Percentiles rank a stretch among this genome's conserved stretches.
These are phyloP conservation scores for Heliconius himera DNA, from an alignment of 1,140 invertebrate genomes.

Conservation along the genomic window DNA sequence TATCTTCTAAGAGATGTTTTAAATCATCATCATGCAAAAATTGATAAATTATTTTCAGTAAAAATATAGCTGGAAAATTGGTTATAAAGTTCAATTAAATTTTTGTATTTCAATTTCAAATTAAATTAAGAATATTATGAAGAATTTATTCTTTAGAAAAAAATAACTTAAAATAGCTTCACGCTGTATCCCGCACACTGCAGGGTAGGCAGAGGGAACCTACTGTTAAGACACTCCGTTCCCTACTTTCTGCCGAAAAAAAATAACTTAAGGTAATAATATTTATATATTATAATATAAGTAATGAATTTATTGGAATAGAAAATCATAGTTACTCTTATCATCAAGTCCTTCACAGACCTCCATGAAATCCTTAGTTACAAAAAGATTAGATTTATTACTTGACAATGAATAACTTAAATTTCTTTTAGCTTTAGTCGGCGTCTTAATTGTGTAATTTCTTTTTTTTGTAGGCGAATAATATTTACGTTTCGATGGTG, in stretches of 20 bases:
- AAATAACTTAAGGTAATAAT: no score
- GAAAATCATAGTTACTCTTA: slow-evolving; percentile 54
- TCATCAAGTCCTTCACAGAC: slow-evolving; percentile 54
- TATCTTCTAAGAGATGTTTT: slow-evolving; percentile 46
- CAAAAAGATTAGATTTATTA: slow-evolving; percentile 23
- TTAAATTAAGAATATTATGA: no score
- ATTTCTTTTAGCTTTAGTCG: slow-evolving; percentile 47
- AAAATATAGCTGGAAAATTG: slow-evolving; percentile 4
- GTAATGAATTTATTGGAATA: no score
- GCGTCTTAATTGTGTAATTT: slow-evolving; percentile 40
- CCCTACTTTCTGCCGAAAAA: no score
- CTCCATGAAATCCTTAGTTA: slow-evolving; percentile 35
- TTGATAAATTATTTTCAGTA: slow-evolving; percentile 56
- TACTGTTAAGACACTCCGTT: no score
- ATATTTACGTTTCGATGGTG: slow-evolving; percentile 47
- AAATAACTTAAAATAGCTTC: no score
- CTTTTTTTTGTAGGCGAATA: slow-evolving; percentile 65
- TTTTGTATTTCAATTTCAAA: no score
- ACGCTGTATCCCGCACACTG: no score
- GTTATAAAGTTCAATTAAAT: neutral
- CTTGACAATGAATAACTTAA: slow-evolving; percentile 29
- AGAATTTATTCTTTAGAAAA: no score
- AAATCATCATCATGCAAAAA: slow-evolving; percentile 49
- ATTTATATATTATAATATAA: no score
- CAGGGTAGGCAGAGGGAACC: no score